Conservation (phyloP, 1,140 invertebrate species). For the Drosophila carrolli region DNA sequence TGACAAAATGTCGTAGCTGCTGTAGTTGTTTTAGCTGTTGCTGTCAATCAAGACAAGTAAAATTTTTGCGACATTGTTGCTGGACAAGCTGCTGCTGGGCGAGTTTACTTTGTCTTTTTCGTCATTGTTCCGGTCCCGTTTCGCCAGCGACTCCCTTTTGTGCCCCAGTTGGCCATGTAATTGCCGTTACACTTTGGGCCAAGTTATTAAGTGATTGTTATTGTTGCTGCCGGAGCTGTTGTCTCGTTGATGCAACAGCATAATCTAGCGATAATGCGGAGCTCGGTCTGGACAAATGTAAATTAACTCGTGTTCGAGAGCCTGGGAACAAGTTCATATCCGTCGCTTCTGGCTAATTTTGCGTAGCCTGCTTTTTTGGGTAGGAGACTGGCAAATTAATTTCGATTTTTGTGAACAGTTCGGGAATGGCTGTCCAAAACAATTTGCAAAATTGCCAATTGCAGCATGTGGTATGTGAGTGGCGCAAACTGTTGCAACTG, state of each 20-base stretch:
- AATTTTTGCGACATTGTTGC: constrained; percentile 71
- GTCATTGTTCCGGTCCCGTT: constrained; percentile 25
- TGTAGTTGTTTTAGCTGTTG: constrained; percentile 43
- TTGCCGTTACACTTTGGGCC: constrained; percentile 71
- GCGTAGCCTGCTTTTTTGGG: constrained; percentile 26
- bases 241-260: constrained; percentile 52
- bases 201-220: constrained; percentile 77
- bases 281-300: constrained; percentile 54
- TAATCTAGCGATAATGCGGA: constrained; percentile 72
- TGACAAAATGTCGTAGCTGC: constrained; percentile 31
- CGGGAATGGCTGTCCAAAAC: constrained; percentile 13
- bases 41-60: constrained; percentile 74
- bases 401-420: constrained; percentile 48
- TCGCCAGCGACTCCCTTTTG: constrained; percentile 6
- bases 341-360: constrained; percentile 20
- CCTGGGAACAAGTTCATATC: constrained; percentile 17
- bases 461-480: constrained; percentile 28
- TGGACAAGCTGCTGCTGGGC: constrained; percentile 61
- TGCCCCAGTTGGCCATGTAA: constrained; percentile 58
- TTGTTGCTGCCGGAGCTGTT: constrained; percentile 21
- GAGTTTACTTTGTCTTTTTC: constrained; percentile 59
- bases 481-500: constrained; percentile 61
- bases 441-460: constrained; percentile 50
- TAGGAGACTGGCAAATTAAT: constrained; percentile 57
- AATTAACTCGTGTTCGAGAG: constrained; percentile 56